Evolutionary conservation across 2,113 vertebrate species (phyloP).

Genomic region (Coptodon bakossiorum): DNA sequence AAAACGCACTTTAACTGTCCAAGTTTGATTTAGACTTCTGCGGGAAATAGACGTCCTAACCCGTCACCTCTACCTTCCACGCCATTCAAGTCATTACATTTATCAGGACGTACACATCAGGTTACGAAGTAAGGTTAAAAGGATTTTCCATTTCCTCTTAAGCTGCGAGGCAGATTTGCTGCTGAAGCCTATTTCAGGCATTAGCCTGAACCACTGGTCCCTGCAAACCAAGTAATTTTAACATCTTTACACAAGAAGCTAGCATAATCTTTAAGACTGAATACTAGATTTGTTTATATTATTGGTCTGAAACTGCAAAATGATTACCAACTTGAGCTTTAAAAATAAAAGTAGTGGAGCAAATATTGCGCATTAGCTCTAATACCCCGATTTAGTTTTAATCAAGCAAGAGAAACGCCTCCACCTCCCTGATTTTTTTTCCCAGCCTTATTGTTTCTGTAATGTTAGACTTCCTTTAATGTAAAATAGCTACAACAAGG

Average conservation of each 20-base stretch:
- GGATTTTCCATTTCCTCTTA: neutral
- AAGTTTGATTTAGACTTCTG: neutral
- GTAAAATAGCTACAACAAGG: neutral
- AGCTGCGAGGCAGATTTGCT: neutral
- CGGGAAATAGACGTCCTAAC: neutral
- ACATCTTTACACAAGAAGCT: neutral
- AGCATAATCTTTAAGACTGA: neutral
- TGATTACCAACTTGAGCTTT: neutral
- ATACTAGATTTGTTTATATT: neutral
- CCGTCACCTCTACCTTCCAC: neutral
- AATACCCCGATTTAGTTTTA: fast-evolving
- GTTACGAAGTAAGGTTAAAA: neutral
- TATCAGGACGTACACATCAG: neutral
- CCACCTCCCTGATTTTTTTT: neutral
- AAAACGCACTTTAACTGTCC: neutral
- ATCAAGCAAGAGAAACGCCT: neutral
- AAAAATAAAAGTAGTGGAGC: neutral
- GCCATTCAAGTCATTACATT: neutral
- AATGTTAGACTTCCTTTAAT: neutral
- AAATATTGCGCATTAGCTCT: fast-evolving
- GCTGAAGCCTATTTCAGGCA: neutral
- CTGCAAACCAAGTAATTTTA: neutral
- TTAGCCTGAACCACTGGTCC: neutral
- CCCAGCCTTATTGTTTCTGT: neutral
- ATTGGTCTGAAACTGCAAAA: neutral